These are phyloP conservation scores for Sapajus apella DNA, from an alignment of 2,113 vertebrate genomes.

Conservation along the genomic window DNA sequence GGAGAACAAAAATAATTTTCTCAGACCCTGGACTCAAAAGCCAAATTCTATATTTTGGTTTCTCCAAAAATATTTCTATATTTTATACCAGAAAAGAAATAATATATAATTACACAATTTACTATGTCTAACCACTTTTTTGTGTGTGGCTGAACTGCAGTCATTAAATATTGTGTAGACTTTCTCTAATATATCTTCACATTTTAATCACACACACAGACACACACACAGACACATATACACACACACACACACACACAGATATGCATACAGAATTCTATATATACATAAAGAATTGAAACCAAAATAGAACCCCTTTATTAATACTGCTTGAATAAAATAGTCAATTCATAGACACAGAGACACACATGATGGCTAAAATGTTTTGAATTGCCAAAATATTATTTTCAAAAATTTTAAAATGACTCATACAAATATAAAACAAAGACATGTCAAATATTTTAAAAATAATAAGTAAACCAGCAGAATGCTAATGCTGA, in stretches of 20 bases:
- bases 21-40: background rate
- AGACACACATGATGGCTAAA: background rate
- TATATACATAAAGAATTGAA: background rate
- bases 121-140: background rate
- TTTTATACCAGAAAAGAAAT: constrained; percentile 42
- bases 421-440: constrained; percentile 13
- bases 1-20: background rate
- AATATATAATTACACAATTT: background rate
- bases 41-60: background rate
- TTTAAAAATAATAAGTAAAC: background rate
- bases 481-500: background rate
- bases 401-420: constrained; percentile 14
- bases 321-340: background rate
- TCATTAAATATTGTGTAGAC: background rate
- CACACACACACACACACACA: background rate
- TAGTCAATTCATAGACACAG: background rate
- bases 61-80: constrained; percentile 16
- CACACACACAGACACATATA: background rate
- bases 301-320: background rate
- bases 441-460: background rate
- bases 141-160: constrained; percentile 12
- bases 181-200: background rate
- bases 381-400: constrained; percentile 4
- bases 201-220: background rate
- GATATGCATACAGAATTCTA: background rate